Conservation (phyloP, 2,113 vertebrate species). For the Coptodon bakossiorum region DNA sequence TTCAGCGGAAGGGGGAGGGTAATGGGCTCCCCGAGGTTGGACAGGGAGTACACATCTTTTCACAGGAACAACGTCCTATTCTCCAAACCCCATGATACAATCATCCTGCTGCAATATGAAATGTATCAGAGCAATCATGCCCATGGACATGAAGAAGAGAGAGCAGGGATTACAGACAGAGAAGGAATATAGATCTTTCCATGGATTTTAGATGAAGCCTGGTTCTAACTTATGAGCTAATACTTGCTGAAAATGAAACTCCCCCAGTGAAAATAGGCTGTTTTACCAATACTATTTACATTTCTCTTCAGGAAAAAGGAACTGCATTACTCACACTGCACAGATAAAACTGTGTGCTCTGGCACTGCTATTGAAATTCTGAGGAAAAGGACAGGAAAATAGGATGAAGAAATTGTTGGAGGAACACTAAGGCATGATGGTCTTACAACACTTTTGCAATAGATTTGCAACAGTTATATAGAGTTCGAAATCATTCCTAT, state of each 20-base stretch:
- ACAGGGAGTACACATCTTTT: constrained; percentile 2
- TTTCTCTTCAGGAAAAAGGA: not conserved
- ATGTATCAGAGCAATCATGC: constrained; percentile 10
- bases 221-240: not conserved
- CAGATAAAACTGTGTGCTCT: not conserved
- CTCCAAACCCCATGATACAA: not conserved
- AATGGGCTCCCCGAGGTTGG: constrained; percentile 16
- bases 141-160: not conserved
- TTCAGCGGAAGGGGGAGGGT: not conserved
- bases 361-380: not conserved
- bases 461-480: not conserved
- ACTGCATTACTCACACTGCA: not conserved
- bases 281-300: not conserved
- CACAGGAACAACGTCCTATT: not conserved
- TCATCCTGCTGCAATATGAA: not conserved
- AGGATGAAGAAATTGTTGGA: not conserved
- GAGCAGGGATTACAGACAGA: not conserved
- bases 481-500: not conserved
- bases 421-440: not conserved
- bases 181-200: not conserved
- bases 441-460: not conserved
- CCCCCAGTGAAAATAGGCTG: not conserved
- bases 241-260: not conserved
- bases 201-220: not conserved
- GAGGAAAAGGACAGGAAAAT: not conserved